phyloP scores from a whole-genome alignment of 2,888 invertebrate species.

The Therioaphis trifolii region DNA sequence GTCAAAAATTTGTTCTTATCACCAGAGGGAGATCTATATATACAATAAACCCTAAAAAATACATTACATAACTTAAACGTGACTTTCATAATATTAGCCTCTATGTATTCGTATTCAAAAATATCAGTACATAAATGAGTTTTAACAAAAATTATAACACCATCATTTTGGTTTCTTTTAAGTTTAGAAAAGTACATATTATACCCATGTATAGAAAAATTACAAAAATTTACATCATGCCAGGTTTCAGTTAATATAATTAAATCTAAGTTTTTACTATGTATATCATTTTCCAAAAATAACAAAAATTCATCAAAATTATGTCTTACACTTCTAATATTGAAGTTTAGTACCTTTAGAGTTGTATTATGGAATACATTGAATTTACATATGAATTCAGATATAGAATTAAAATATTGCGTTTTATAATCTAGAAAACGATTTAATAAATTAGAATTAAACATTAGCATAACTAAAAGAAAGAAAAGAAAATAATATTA shows the following conservation, averaged over 20 bases:
- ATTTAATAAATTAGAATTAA: slow-evolving; percentile 6
- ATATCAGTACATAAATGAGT: not conserved
- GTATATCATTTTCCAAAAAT: not conserved
- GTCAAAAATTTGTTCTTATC: slow-evolving; percentile 23
- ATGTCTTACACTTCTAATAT: not conserved
- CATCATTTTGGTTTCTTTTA: slow-evolving; percentile 19
- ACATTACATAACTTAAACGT: not conserved
- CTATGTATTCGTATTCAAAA: not conserved
- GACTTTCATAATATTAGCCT: slow-evolving; percentile 21
- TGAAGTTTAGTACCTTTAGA: not conserved
- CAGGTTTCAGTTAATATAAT: slow-evolving; percentile 22
- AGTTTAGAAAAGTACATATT: slow-evolving; percentile 9
- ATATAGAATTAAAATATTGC: not conserved
- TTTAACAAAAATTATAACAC: slow-evolving; percentile 5
- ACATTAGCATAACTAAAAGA: not conserved
- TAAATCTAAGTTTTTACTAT: slow-evolving; percentile 9
- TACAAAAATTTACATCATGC: slow-evolving; percentile 15
- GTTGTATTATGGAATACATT: not conserved
- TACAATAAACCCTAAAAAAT: not conserved
- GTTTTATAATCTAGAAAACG: not conserved
- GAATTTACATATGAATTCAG: not conserved
- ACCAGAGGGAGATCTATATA: not conserved
- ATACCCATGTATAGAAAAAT: not conserved
- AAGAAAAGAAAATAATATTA: not conserved
- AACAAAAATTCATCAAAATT: slow-evolving; percentile 21